phyloP scores from a whole-genome alignment of 1,140 invertebrate genomes.

The Aphis gossypii region DNA sequence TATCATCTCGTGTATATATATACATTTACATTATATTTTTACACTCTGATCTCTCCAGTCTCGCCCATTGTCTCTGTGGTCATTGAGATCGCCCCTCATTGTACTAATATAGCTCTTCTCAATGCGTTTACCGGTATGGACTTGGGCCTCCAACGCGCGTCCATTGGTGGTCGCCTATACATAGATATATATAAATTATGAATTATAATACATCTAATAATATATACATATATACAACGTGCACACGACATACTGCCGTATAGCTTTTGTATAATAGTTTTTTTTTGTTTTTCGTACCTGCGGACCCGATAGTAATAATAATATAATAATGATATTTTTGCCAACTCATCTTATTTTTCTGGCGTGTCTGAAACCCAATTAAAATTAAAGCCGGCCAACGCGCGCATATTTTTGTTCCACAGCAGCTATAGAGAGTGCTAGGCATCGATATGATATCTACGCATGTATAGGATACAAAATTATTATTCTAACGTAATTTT shows the following conservation, averaged over 20 bases:
- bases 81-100: constrained; percentile 44
- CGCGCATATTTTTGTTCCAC: not conserved
- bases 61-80: constrained; percentile 40
- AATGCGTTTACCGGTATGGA: constrained; percentile 3
- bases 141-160: not conserved
- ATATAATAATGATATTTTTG: not conserved
- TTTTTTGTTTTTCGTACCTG: constrained; percentile 30
- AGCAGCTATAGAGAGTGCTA: not conserved
- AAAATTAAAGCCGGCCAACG: not conserved
- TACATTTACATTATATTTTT: not conserved
- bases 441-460: not conserved
- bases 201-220: not conserved
- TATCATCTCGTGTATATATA: not conserved
- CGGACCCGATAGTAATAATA: not conserved
- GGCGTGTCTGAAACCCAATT: constrained; percentile 32
- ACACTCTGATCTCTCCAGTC: not conserved
- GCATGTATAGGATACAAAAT: not conserved
- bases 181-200: not conserved
- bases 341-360: constrained; percentile 19
- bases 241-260: not conserved
- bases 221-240: not conserved
- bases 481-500: too few relatives aligned
- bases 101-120: constrained; percentile 21
- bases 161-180: not conserved
- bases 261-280: constrained; percentile 1